phyloP scores from a whole-genome alignment of 2,113 vertebrate species.

The Laticauda laticaudata region DNA sequence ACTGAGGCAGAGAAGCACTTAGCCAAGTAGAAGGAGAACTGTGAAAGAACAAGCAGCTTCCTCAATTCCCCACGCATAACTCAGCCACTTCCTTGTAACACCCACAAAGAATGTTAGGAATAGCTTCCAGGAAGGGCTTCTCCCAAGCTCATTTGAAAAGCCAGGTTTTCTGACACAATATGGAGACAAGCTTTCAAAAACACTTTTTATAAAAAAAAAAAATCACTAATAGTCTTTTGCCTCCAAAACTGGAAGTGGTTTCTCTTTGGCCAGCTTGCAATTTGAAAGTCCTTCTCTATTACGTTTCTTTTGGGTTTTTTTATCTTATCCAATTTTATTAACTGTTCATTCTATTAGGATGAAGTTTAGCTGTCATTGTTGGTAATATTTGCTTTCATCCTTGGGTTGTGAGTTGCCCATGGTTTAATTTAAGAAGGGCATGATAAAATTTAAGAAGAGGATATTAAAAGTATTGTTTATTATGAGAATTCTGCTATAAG shows the following conservation, averaged over 20 bases:
- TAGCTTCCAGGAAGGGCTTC: constrained; percentile 27
- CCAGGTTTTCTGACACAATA: neutral
- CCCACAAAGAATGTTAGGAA: constrained; percentile 28
- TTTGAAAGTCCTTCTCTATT: neutral
- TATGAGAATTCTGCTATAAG: neutral
- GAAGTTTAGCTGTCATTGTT: neutral
- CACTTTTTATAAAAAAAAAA: neutral
- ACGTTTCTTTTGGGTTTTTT: neutral
- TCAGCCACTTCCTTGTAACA: constrained; percentile 21
- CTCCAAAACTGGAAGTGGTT: neutral
- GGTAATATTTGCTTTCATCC: neutral
- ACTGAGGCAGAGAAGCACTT: constrained; percentile 18
- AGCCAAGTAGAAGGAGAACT: neutral
- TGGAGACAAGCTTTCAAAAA: neutral
- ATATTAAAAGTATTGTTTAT: neutral
- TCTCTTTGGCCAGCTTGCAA: neutral
- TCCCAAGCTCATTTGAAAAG: constrained; percentile 7
- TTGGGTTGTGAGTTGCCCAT: neutral
- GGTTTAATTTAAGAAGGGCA: neutral
- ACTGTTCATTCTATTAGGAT: neutral
- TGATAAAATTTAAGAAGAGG: neutral
- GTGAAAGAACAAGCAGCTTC: neutral
- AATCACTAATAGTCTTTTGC: neutral
- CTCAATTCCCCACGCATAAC: constrained; percentile 13
- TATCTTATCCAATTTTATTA: neutral